These are phyloP conservation scores for Urocitellus parryii DNA, from an alignment of 2,113 vertebrate species.

Conservation along the genomic window DNA sequence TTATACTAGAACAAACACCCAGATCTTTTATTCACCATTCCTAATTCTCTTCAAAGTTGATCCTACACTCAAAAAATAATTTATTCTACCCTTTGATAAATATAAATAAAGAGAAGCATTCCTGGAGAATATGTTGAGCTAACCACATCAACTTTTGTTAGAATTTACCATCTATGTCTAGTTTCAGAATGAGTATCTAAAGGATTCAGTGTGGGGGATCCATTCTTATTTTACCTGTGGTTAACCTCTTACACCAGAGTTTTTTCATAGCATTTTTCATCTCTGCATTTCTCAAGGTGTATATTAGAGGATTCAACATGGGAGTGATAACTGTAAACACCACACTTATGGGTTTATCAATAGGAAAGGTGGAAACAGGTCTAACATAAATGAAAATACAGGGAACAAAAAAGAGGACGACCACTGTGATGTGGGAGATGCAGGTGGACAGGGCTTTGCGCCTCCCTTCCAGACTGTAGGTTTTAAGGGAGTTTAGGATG, in stretches of 20 bases:
- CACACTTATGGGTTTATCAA: slow-evolving; percentile 52
- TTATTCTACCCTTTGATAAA: neutral
- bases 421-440: neutral
- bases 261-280: slow-evolving; percentile 62
- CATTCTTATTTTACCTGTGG: neutral
- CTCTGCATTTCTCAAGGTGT: slow-evolving; percentile 68
- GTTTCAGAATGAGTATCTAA: neutral
- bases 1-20: neutral
- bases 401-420: slow-evolving; percentile 74
- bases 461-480: slow-evolving; percentile 5
- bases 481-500: slow-evolving; percentile 59
- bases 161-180: neutral
- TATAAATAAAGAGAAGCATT: neutral
- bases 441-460: slow-evolving; percentile 64
- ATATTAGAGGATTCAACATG: slow-evolving; percentile 72
- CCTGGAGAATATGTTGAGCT: neutral
- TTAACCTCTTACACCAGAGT: neutral
- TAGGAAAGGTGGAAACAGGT: slow-evolving; percentile 50
- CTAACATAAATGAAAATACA: slow-evolving; percentile 78
- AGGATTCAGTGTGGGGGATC: neutral
- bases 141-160: neutral
- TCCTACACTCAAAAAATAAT: neutral
- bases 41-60: neutral
- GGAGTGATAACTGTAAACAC: slow-evolving; percentile 56
- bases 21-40: neutral